A percentile compares a stretch with the other conserved stretches of the same genome.
Evolutionary conservation across 2,888 invertebrate genomes (phyloP).

Genomic region (Tetanocera ferruginea): DNA sequence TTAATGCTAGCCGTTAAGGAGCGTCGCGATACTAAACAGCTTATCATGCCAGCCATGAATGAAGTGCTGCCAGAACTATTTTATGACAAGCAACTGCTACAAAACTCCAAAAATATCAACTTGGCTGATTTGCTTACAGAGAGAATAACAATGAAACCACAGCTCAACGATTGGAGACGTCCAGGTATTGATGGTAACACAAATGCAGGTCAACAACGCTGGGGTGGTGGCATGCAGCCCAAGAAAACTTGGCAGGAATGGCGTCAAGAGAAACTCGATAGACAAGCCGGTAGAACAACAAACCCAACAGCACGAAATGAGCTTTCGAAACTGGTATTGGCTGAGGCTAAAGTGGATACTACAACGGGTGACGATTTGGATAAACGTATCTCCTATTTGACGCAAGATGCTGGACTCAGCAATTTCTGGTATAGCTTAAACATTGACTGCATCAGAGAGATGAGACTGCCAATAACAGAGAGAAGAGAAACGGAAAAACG

Average conservation of each 20-base stretch:
- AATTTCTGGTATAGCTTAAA: conserved; percentile 30
- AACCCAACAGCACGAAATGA: not conserved
- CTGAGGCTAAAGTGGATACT: not conserved
- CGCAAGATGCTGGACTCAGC: conserved; percentile 23
- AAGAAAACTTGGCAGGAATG: conserved; percentile 28
- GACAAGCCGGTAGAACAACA: not conserved
- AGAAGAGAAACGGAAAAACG: not conserved
- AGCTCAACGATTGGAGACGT: not conserved
- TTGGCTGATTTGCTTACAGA: not conserved
- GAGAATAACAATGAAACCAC: not conserved
- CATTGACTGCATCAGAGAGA: not conserved
- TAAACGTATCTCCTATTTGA: conserved; percentile 23
- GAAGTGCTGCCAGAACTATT: conserved; percentile 33
- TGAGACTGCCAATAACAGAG: not conserved
- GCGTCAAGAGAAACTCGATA: conserved; percentile 14
- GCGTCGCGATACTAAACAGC: conserved; percentile 21
- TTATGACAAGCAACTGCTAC: conserved; percentile 12
- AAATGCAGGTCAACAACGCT: not conserved
- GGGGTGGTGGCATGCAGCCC: not conserved
- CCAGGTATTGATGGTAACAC: not conserved
- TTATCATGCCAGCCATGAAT: conserved; percentile 24
- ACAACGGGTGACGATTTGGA: not conserved
- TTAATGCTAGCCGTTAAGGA: conserved; percentile 24
- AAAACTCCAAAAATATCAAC: not conserved
- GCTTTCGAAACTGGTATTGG: not conserved